Base-by-base conservation (phyloP, 2,888 invertebrate genomes). In the Philereme transversata region DNA sequence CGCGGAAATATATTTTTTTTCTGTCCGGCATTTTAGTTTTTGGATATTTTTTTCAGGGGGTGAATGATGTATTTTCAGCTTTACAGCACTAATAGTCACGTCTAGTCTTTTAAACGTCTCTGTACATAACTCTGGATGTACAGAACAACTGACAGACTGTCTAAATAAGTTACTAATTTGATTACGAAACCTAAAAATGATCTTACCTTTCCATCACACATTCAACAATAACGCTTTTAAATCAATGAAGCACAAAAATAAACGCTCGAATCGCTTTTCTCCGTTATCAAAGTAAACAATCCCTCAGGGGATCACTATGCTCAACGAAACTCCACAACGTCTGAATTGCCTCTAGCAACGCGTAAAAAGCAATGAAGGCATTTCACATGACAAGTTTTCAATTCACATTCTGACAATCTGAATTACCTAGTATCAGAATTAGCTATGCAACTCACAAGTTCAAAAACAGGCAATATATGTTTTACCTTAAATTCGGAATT, bases 301-400 rank as follows among this genome's bases (percentile, higher is more conserved):
- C 82, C 78, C 76, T 60, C 64, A 75, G 72, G 80, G 72, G 69
- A 68, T 77, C 41, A 51, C 51, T 51, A 48, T 78, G 51, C 77
- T 78, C 74, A 79, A 86, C 75, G 79, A 87, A 87, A 86, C 84
- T 86, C 87, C 86, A 81, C 87, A 86, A 84, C 82, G 56, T 82
- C 84, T 84, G 84, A 88, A 87, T 90, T 86, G 89, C 90, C 90
- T 83, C 85, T 77, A 84, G 90, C 88, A 83, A 85, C 83, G 88
- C 87, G 88, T 85, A 86, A 90, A 89, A 89, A 86, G 88, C 90
- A 88, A 88, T 87, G 87, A 88, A 90, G 89, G 87, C 88, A 84
- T 88, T 90, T 88, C 90, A 89, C 90, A 88, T 88, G 88, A 86
- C 81, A 81, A 88, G 87, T 88, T 88, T 86, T 86, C 88, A 88